phyloP scores from a whole-genome alignment of 1,140 invertebrate species.

The Bacillus rossius region DNA sequence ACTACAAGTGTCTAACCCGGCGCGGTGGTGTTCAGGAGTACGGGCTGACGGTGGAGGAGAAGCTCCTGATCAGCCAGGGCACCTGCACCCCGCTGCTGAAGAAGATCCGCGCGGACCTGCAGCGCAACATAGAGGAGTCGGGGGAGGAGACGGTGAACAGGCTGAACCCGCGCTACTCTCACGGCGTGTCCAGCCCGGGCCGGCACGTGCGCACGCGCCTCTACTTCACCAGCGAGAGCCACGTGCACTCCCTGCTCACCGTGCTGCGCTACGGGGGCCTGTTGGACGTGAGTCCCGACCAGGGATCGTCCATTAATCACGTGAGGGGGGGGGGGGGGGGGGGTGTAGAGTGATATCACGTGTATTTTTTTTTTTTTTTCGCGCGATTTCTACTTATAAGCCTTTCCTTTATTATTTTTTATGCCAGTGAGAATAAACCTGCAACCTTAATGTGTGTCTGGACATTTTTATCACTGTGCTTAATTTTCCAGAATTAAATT shows the following conservation, averaged over 20 bases:
- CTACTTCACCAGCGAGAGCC: slow-evolving; percentile 99
- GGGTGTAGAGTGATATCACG: too few relatives aligned
- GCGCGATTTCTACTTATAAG: too few relatives aligned
- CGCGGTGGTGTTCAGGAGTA: too few relatives aligned
- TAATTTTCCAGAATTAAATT: too few relatives aligned
- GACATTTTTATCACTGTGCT: too few relatives aligned
- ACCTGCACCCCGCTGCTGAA: slow-evolving; percentile 95
- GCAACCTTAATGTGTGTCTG: too few relatives aligned
- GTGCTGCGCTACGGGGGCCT: slow-evolving; percentile 92
- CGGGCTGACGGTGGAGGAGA: slow-evolving; percentile 92
- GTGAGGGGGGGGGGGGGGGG: too few relatives aligned
- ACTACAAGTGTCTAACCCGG: too few relatives aligned
- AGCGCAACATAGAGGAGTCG: slow-evolving; percentile 85
- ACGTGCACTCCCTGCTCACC: slow-evolving; percentile 96
- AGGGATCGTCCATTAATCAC: too few relatives aligned
- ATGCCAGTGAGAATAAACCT: too few relatives aligned
- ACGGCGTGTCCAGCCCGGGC: slow-evolving; percentile 96
- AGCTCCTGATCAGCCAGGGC: slow-evolving; percentile 94
- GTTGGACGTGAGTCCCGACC: slow-evolving; percentile 69
- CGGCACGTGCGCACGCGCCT: slow-evolving; percentile 94
- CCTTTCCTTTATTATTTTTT: too few relatives aligned
- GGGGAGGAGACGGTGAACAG: slow-evolving; percentile 90
- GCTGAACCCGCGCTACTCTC: slow-evolving; percentile 94
- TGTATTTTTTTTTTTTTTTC: too few relatives aligned
- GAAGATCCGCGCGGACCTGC: slow-evolving; percentile 94